These are phyloP conservation scores for Aplocera efformata DNA, from an alignment of 2,888 invertebrate species.

Conservation along the genomic window DNA sequence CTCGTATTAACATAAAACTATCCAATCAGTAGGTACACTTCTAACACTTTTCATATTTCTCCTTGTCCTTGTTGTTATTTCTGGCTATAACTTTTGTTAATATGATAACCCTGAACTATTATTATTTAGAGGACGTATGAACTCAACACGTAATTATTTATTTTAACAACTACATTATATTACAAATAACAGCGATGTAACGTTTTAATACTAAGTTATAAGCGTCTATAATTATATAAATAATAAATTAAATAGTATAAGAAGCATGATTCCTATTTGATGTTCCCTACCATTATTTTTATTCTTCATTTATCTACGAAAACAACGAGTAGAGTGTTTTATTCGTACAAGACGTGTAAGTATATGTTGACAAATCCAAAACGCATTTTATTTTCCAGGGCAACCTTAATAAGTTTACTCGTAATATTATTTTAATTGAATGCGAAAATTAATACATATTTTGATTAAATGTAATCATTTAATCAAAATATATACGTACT, in stretches of 20 bases:
- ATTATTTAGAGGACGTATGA: constrained; percentile 25
- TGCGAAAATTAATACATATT: too few relatives aligned
- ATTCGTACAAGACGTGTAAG: too few relatives aligned
- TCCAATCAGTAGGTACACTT: constrained; percentile 2
- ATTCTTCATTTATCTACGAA: constrained; percentile 10
- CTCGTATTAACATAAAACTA: constrained; percentile 1
- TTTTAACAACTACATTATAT: constrained; percentile 37
- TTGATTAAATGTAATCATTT: too few relatives aligned
- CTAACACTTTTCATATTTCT: background rate
- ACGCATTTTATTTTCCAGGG: too few relatives aligned
- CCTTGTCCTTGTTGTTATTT: background rate
- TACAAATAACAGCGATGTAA: constrained; percentile 43
- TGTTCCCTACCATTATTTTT: too few relatives aligned
- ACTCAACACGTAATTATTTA: constrained; percentile 29
- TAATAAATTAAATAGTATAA: constrained; percentile 44
- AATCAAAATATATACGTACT: too few relatives aligned
- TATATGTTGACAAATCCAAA: too few relatives aligned
- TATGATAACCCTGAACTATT: constrained; percentile 17
- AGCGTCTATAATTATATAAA: constrained; percentile 37
- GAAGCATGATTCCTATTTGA: constrained; percentile 33
- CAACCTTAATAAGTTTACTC: too few relatives aligned
- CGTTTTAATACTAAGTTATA: constrained; percentile 39
- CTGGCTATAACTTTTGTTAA: background rate
- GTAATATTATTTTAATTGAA: too few relatives aligned
- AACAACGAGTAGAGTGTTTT: constrained; percentile 24